Evolutionary conservation across 1,140 invertebrate species (phyloP).

Genomic region (Lordiphosa stackelbergi): DNA sequence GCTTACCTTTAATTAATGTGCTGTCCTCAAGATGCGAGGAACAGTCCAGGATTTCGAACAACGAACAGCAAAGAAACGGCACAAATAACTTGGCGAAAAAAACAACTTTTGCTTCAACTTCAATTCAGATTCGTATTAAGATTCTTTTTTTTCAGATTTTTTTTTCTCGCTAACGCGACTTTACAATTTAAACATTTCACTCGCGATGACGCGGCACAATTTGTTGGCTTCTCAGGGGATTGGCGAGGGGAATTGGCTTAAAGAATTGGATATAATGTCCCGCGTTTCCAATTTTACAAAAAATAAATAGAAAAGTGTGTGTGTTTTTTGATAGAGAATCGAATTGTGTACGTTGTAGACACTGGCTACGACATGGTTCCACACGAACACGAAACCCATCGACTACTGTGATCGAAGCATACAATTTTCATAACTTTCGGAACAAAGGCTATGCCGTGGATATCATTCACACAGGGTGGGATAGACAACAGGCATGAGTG

Average conservation of each 20-base stretch:
- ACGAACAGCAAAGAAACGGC: conserved; percentile 17
- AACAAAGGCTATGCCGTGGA: too few relatives aligned
- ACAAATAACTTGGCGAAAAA: conserved; percentile 3
- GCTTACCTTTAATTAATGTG: not conserved
- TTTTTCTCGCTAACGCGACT: conserved; percentile 22
- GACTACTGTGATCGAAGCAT: too few relatives aligned
- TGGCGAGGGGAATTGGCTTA: conserved; percentile 4
- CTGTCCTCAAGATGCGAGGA: conserved; percentile 5
- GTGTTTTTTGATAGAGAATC: conserved; percentile 29
- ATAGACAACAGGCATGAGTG: too few relatives aligned
- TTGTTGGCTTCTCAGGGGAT: conserved; percentile 8
- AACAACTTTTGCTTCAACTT: not conserved
- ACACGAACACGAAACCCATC: not conserved
- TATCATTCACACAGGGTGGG: too few relatives aligned
- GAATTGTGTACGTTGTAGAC: conserved; percentile 51
- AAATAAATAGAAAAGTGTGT: conserved; percentile 17
- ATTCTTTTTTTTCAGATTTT: not conserved
- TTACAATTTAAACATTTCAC: conserved; percentile 54
- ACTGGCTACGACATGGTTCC: conserved; percentile 13
- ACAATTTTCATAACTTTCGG: too few relatives aligned
- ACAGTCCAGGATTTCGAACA: conserved; percentile 34
- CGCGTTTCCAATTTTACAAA: conserved; percentile 28
- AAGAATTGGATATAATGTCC: not conserved
- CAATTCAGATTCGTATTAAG: not conserved
- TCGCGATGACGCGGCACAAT: conserved; percentile 31